A percentile compares a stretch with the other conserved stretches of the same genome.
phyloP scores from a whole-genome alignment of 1,140 invertebrate genomes.

The Aphaenogaster floridana region DNA sequence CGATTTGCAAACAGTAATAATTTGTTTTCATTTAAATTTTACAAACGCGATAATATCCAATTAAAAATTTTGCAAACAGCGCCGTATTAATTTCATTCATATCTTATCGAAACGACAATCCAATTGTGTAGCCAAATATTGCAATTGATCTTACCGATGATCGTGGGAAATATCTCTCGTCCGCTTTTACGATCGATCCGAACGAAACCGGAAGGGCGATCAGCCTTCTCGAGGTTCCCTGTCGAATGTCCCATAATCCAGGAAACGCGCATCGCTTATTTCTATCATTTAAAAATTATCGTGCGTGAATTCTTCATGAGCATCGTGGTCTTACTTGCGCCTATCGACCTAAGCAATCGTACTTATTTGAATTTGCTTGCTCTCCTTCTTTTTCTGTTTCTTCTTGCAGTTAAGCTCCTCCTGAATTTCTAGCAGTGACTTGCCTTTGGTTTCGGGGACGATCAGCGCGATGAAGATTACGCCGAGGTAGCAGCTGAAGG shows the following conservation, averaged over 20 bases:
- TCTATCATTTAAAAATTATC: conserved; percentile 30
- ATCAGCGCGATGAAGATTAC: conserved; percentile 88
- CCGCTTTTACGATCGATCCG: conserved; percentile 4
- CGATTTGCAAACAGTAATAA: neutral
- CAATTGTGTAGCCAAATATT: conserved; percentile 13
- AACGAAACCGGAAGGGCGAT: neutral
- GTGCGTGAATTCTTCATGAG: conserved; percentile 7
- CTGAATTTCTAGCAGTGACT: conserved; percentile 90
- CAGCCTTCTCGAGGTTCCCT: neutral
- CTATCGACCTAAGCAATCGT: conserved; percentile 61
- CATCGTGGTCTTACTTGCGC: neutral
- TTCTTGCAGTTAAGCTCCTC: conserved; percentile 82
- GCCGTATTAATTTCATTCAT: neutral
- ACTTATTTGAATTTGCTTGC: conserved; percentile 53
- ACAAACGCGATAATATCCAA: neutral
- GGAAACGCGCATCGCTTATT: neutral
- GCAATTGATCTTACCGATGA: conserved; percentile 26
- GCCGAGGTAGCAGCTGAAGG: conserved; percentile 86
- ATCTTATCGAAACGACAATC: neutral
- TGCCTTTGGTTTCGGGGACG: conserved; percentile 92
- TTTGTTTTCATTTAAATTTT: neutral
- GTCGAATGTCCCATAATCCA: conserved; percentile 36
- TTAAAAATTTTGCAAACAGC: neutral
- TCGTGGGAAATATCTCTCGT: conserved; percentile 4
- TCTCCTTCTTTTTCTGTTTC: conserved; percentile 38